phyloP scores from a whole-genome alignment of 1,140 invertebrate species.

The Pseudobourletiella spinata region DNA sequence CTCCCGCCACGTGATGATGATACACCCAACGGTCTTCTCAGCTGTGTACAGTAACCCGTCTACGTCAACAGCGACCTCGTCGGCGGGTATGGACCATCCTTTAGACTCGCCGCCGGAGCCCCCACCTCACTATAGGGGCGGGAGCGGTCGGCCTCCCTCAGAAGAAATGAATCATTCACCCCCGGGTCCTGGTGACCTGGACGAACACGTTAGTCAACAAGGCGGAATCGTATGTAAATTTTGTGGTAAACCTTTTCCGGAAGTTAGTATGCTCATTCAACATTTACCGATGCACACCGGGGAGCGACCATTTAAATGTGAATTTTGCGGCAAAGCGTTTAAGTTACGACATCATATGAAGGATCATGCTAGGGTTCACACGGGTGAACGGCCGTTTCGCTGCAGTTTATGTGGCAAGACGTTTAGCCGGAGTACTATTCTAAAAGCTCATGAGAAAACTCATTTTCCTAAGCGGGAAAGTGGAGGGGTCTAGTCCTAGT shows the following conservation, averaged over 20 bases:
- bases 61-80: neutral
- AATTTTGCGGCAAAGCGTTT: constrained; percentile 42
- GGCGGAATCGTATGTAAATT: constrained; percentile 73
- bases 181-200: constrained; percentile 2
- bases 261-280: constrained; percentile 71
- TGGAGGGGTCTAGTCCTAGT: constrained; percentile 7
- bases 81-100: constrained; percentile 43
- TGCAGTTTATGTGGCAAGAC: constrained; percentile 80
- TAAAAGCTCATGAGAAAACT: constrained; percentile 84
- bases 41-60: constrained; percentile 49
- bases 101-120: constrained; percentile 32
- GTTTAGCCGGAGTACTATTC: constrained; percentile 76
- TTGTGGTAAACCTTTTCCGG: constrained; percentile 79
- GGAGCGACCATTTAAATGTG: constrained; percentile 53
- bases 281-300: constrained; percentile 80
- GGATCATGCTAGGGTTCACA: constrained; percentile 70
- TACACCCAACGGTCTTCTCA: constrained; percentile 33
- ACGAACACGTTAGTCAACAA: constrained; percentile 7
- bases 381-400: constrained; percentile 58
- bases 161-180: constrained; percentile 8
- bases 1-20: constrained; percentile 60
- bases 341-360: constrained; percentile 86
- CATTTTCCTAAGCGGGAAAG: constrained; percentile 63
- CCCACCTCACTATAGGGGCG: constrained; percentile 13
- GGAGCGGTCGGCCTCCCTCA: constrained; percentile 9